Conservation (phyloP, 2,888 invertebrate genomes). For the Ophion slaviceki region DNA sequence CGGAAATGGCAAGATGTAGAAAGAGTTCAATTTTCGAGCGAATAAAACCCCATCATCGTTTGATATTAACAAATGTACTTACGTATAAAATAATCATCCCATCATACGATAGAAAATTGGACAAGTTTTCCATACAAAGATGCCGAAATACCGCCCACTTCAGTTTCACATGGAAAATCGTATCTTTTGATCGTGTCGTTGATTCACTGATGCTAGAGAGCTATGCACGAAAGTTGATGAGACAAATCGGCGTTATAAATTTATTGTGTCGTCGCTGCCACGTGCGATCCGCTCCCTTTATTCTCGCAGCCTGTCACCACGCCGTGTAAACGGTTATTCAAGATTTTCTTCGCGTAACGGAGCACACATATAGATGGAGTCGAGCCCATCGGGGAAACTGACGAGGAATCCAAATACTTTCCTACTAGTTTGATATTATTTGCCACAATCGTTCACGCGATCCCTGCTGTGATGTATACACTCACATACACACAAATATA, state of each 20-base stretch:
- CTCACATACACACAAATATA: not conserved
- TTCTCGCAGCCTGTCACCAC: not conserved
- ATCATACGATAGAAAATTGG: not conserved
- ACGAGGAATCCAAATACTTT: conserved; percentile 46
- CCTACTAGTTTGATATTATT: conserved; percentile 65
- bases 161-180: not conserved
- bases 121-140: not conserved
- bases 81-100: not conserved
- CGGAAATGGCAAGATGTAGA: not conserved
- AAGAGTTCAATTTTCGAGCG: not conserved
- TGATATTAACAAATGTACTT: not conserved
- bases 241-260: not conserved
- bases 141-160: too few relatives aligned
- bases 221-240: not conserved
- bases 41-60: not conserved
- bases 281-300: too few relatives aligned
- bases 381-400: conserved; percentile 1
- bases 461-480: conserved; percentile 13
- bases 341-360: not conserved
- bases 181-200: not conserved
- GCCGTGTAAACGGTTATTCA: conserved; percentile 21
- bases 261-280: not conserved
- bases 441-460: conserved; percentile 55
- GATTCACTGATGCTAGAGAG: not conserved
- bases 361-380: not conserved